phyloP scores from a whole-genome alignment of 2,888 invertebrate species.

The Phaonia tiefii region DNA sequence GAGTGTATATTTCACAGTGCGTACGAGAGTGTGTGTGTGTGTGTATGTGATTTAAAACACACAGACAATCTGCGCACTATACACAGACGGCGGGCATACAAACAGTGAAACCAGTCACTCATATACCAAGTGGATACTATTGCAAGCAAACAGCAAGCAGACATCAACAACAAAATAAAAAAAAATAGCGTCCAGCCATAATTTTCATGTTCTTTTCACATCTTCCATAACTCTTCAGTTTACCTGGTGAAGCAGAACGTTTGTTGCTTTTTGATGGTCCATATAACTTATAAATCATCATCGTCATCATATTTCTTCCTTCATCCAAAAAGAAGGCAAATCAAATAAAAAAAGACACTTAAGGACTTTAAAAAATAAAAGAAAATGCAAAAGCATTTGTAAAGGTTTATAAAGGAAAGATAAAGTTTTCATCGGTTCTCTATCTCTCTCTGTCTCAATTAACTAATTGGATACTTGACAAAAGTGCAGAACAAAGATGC shows the following conservation, averaged over 20 bases:
- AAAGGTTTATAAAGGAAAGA: not conserved
- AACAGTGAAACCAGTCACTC: too few relatives aligned
- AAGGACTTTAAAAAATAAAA: not conserved
- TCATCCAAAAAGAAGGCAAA: not conserved
- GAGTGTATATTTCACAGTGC: not conserved
- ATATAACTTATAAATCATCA: not conserved
- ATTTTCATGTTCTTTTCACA: not conserved
- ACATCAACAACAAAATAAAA: not conserved
- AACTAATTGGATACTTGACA: constrained; percentile 37
- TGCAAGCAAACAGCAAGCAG: constrained; percentile 1
- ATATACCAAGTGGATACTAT: not conserved
- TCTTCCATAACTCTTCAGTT: constrained; percentile 10
- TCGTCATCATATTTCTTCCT: not conserved
- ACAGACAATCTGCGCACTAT: constrained; percentile 33
- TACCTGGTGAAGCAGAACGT: constrained; percentile 3
- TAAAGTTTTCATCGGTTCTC: constrained; percentile 15
- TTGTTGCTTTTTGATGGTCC: too few relatives aligned
- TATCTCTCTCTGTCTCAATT: constrained; percentile 26
- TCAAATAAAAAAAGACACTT: not conserved
- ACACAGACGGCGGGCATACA: not conserved
- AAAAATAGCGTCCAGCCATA: too few relatives aligned
- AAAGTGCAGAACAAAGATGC: not conserved
- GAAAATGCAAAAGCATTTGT: constrained; percentile 22
- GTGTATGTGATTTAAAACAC: constrained; percentile 27
- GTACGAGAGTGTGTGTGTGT: not conserved